A percentile compares a stretch with the other conserved stretches of the same genome.
These are phyloP conservation scores for Drosophila mettleri DNA, from an alignment of 2,888 invertebrate species.

Conservation along the genomic window DNA sequence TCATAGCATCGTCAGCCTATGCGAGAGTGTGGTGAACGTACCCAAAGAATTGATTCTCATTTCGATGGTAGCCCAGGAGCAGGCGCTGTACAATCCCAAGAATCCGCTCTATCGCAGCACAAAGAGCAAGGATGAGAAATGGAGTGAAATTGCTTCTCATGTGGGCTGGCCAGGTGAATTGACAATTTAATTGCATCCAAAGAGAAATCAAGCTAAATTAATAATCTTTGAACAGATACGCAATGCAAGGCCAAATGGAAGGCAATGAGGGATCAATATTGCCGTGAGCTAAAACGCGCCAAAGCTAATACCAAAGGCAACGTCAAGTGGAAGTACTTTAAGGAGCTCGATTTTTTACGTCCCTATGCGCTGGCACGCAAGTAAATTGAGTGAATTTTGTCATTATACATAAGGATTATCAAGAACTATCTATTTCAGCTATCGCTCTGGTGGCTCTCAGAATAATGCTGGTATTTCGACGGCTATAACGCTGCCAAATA, in stretches of 20 bases:
- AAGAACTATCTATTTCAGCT: slow-evolving; percentile 49
- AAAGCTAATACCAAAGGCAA: slow-evolving; percentile 76
- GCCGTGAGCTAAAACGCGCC: slow-evolving; percentile 82
- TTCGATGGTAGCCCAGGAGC: slow-evolving; percentile 79
- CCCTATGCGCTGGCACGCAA: slow-evolving; percentile 82
- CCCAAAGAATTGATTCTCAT: slow-evolving; percentile 81
- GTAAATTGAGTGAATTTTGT: slow-evolving; percentile 56
- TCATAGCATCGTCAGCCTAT: slow-evolving; percentile 60
- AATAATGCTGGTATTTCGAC: slow-evolving; percentile 29
- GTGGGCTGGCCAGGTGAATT: slow-evolving; percentile 82
- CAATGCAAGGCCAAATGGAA: slow-evolving; percentile 84
- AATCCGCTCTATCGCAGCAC: slow-evolving; percentile 81
- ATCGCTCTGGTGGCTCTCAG: slow-evolving; percentile 70
- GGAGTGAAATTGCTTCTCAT: slow-evolving; percentile 77
- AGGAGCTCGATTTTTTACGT: slow-evolving; percentile 81
- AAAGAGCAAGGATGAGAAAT: slow-evolving; percentile 79
- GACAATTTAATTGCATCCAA: background rate
- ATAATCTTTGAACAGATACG: slow-evolving; percentile 52
- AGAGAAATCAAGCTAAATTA: background rate
- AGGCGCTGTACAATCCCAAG: slow-evolving; percentile 82
- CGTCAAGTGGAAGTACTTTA: slow-evolving; percentile 83
- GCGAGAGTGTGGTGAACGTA: slow-evolving; percentile 66
- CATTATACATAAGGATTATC: background rate
- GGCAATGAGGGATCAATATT: slow-evolving; percentile 83
- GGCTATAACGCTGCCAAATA: slow-evolving; percentile 21